Percentiles rank a stretch among this genome's conserved stretches.
phyloP scores from a whole-genome alignment of 2,888 invertebrate genomes.

The Luffia ferchaultella region DNA sequence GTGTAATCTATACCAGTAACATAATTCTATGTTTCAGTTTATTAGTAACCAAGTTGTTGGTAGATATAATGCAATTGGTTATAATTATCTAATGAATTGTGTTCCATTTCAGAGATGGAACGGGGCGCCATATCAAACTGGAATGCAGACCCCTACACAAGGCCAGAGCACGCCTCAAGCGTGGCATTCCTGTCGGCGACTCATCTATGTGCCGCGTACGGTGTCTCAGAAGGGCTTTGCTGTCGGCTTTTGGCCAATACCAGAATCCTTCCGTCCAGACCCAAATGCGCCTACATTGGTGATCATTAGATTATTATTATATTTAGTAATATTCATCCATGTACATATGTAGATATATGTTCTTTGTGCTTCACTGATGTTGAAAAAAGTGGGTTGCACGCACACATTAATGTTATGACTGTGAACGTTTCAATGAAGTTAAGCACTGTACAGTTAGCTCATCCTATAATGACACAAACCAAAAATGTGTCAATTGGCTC shows the following conservation, averaged over 20 bases:
- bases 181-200: constrained; percentile 88
- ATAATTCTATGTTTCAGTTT: too few relatives aligned
- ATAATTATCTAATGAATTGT: too few relatives aligned
- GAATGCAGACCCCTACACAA: constrained; percentile 35
- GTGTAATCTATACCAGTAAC: too few relatives aligned
- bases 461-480: too few relatives aligned
- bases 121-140: constrained; percentile 44
- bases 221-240: constrained; percentile 92
- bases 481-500: too few relatives aligned
- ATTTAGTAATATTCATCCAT: not conserved
- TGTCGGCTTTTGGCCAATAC: constrained; percentile 98
- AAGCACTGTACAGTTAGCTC: too few relatives aligned
- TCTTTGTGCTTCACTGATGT: too few relatives aligned
- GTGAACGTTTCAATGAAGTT: too few relatives aligned
- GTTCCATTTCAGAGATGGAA: constrained; percentile 54
- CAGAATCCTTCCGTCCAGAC: constrained; percentile 98
- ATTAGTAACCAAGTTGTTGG: too few relatives aligned
- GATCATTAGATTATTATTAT: constrained; percentile 15
- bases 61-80: too few relatives aligned
- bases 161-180: constrained; percentile 67
- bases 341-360: not conserved
- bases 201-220: constrained; percentile 92
- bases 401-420: too few relatives aligned
- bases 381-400: too few relatives aligned
- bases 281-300: constrained; percentile 83